phyloP scores from a whole-genome alignment of 1,140 invertebrate species.

The Hestina assimilis region DNA sequence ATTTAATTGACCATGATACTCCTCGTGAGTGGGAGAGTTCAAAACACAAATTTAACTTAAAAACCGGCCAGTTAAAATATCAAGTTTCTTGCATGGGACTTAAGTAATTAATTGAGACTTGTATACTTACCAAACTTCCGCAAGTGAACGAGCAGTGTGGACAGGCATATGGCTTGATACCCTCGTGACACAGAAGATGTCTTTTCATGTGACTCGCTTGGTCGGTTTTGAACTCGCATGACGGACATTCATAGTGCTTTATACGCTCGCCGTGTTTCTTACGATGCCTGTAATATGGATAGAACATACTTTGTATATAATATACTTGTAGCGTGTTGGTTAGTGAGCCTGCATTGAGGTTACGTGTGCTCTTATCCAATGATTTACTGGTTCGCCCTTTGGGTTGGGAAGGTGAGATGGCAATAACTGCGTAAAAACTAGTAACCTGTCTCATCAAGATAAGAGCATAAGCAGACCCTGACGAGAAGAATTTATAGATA shows the following conservation, averaged over 20 bases:
- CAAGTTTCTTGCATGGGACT: no score
- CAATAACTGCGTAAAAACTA: no score
- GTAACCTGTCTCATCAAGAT: no score
- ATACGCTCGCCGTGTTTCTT: slow-evolving; percentile 77
- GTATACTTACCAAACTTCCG: slow-evolving; percentile 79
- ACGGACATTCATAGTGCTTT: slow-evolving; percentile 80
- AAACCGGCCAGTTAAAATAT: no score
- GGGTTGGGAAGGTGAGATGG: no score
- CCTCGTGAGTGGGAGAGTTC: no score
- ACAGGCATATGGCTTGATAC: slow-evolving; percentile 91
- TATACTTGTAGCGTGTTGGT: neutral
- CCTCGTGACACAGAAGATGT: slow-evolving; percentile 87
- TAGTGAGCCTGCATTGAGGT: no score
- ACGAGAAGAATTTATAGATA: no score
- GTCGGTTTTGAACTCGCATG: slow-evolving; percentile 83
- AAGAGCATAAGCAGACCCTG: no score
- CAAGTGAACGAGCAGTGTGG: slow-evolving; percentile 89
- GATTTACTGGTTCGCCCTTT: no score
- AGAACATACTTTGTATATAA: neutral
- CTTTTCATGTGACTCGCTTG: slow-evolving; percentile 85
- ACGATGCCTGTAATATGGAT: slow-evolving; percentile 68
- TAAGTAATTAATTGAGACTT: neutral
- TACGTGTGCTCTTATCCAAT: no score
- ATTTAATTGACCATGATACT: no score
- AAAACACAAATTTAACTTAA: neutral